Base-by-base conservation (phyloP, 1,140 invertebrate genomes). In the Heterodera schachtii region DNA sequence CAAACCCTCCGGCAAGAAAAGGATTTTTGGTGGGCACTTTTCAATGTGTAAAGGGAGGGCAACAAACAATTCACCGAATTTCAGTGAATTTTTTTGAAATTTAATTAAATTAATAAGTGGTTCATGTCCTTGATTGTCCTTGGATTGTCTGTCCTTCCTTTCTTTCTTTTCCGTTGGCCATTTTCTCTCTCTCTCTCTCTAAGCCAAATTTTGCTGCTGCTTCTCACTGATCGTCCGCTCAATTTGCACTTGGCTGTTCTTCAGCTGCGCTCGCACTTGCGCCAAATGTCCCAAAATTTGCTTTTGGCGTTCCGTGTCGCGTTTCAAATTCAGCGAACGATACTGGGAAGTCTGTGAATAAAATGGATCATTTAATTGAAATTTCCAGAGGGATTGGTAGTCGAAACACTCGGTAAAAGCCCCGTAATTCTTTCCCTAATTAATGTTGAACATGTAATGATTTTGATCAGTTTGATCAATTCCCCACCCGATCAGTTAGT, bases 231-330 rank as follows among this genome's bases (percentile, higher is more conserved):
- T 66, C 11, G 84, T 84, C 7, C 71, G 84, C 44, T 84, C 83
- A 43, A 84, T 81, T 16, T 84, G 75, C 44, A 67, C 83, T 70
- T 84, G 83, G 19, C 81, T 82, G 77, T 85, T 75, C 64, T 84
- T 84, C 31, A 84, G 70, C 57, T 84, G 83, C 31, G 79, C 79
- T 13, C 83, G 84, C 11, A 84, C 78, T 19, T 84, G 64, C 9
- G 83, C 83, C 21, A 84, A 73, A 60, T 86, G 83, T n/a, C 86
- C 83, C 47, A 84, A 83, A 19, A 84, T 84, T 73, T 79, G 71
- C 16, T 82, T 78, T n/a, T 87, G 84, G 49, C 80, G 84, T 73
- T 83, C 43, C 21, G 75, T 86, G 79, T 84, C 81, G 16, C 75
- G 57, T 64, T 86, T 84, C 83, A 84, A 44, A 75, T 84, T 84